Evolutionary conservation across 2,888 invertebrate species (phyloP).

Genomic region (Nymphalis polychloros): DNA sequence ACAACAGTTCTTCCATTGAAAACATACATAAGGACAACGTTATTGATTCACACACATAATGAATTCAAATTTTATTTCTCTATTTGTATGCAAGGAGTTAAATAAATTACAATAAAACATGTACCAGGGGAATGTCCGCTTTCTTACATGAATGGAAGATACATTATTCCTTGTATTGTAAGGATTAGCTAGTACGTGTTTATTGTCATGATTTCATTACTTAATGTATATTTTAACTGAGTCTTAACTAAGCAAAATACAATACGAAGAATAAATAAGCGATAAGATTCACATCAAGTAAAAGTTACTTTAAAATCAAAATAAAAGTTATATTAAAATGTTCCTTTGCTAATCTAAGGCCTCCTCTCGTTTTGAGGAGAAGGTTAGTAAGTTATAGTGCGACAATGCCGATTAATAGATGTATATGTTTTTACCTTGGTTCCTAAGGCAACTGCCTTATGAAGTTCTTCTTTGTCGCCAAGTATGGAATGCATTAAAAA

Average conservation of each 20-base stretch:
- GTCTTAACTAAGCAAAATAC: not conserved
- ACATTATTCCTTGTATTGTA: not conserved
- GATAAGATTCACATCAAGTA: no score
- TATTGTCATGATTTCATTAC: conserved; percentile 11
- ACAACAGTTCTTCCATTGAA: conserved; percentile 1
- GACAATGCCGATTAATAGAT: no score
- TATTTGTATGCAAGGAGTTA: conserved; percentile 30
- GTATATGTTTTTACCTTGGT: no score
- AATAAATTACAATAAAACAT: conserved; percentile 2
- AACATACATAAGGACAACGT: not conserved
- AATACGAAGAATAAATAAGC: not conserved
- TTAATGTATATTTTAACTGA: conserved; percentile 6
- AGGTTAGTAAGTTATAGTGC: no score
- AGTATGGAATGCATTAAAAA: no score
- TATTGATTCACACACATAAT: conserved; percentile 29
- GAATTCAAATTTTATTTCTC: conserved; percentile 30
- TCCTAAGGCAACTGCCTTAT: no score
- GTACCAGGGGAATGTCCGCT: not conserved
- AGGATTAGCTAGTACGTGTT: conserved; percentile 2
- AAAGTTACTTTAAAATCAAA: no score
- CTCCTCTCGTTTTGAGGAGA: no score
- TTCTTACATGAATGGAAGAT: not conserved
- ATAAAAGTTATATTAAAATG: no score
- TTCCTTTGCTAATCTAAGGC: no score
- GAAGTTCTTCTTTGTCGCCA: no score